These are phyloP conservation scores for Subanguina moxae DNA, from an alignment of 1,140 invertebrate genomes.

Conservation along the genomic window DNA sequence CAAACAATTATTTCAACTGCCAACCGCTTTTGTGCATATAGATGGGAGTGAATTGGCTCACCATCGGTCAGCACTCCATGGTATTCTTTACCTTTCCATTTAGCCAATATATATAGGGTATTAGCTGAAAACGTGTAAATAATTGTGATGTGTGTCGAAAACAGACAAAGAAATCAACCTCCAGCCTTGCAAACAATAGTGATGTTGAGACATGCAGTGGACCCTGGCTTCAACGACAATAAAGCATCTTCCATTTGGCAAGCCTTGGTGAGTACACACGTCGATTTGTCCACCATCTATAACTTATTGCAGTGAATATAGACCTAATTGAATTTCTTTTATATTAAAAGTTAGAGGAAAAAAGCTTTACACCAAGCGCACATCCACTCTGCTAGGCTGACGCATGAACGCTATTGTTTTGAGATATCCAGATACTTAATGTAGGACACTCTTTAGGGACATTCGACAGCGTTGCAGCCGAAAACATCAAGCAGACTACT, in stretches of 20 bases:
- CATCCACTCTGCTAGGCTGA: too few species aligned
- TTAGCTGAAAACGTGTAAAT: conserved; percentile 11
- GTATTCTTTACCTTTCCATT: conserved; percentile 39
- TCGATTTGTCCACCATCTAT: conserved; percentile 16
- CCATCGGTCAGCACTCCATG: conserved; percentile 36
- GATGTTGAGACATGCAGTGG: conserved; percentile 28
- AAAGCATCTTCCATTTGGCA: conserved; percentile 20
- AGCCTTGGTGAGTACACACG: conserved; percentile 1
- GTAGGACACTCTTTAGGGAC: too few species aligned
- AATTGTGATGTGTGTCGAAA: too few species aligned
- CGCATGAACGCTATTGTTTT: too few species aligned
- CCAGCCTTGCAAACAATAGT: conserved; percentile 33
- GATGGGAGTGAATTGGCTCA: conserved; percentile 26
- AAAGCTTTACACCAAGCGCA: too few species aligned
- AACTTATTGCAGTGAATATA: too few species aligned
- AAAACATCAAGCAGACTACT: too few species aligned
- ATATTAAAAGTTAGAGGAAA: too few species aligned
- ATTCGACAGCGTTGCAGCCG: too few species aligned
- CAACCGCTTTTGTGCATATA: conserved; percentile 31
- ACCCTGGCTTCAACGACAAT: conserved; percentile 24
- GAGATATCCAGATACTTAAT: too few species aligned
- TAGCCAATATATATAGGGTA: conserved; percentile 32
- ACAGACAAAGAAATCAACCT: neutral
- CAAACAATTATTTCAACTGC: neutral
- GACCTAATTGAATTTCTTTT: too few species aligned